Evolutionary conservation across 2,888 invertebrate species (phyloP).

Genomic region (Eupithecia tripunctaria): DNA sequence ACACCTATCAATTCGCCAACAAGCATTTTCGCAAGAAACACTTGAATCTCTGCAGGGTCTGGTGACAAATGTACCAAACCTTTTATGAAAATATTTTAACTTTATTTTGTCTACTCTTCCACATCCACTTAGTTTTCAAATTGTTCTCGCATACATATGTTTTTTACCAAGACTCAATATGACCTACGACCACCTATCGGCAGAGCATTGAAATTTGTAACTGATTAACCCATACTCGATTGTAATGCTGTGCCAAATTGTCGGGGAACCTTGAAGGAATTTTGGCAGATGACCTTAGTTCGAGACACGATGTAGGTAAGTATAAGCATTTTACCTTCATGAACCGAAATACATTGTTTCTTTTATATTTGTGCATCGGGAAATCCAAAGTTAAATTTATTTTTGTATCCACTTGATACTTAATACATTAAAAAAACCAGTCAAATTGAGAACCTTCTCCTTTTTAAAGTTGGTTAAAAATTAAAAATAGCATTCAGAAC

Average conservation of each 20-base stretch:
- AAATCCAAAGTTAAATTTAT: background rate
- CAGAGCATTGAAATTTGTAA: too few species aligned
- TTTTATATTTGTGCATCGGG: background rate
- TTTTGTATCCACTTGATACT: background rate
- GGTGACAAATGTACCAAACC: background rate
- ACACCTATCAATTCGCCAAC: background rate
- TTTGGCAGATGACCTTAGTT: slow-evolving; percentile 32
- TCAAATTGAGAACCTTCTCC: too few species aligned
- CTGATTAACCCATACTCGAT: background rate
- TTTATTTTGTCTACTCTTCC: background rate
- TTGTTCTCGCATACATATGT: background rate
- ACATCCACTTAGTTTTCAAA: background rate
- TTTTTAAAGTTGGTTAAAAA: too few species aligned
- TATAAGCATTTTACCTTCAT: slow-evolving; percentile 2
- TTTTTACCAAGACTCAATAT: background rate
- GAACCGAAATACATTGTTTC: background rate
- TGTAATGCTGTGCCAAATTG: slow-evolving; percentile 31
- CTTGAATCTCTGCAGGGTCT: background rate
- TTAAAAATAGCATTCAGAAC: background rate
- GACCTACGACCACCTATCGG: background rate
- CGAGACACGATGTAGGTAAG: slow-evolving; percentile 2
- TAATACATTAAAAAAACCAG: too few species aligned
- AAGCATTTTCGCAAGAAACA: background rate
- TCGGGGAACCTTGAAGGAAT: slow-evolving; percentile 34
- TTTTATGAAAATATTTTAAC: background rate